Conservation (phyloP, 2,113 vertebrate species). For the Mixornis gularis region DNA sequence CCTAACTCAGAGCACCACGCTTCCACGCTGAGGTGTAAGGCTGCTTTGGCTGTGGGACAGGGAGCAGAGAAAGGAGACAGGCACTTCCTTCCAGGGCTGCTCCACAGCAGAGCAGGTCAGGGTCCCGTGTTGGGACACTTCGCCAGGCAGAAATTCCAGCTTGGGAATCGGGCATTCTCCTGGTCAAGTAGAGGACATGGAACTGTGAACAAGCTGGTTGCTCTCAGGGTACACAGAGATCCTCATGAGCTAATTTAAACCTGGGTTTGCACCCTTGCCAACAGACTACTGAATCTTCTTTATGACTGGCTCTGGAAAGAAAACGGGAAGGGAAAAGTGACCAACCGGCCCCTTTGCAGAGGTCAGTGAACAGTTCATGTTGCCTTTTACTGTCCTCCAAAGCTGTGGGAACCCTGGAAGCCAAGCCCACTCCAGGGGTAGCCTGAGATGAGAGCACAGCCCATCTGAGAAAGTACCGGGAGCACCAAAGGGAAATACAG, state of each 20-base stretch:
- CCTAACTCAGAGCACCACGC: background rate
- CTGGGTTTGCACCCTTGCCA: background rate
- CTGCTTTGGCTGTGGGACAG: background rate
- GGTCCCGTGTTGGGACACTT: background rate
- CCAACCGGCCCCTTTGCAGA: background rate
- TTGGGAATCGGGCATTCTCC: background rate
- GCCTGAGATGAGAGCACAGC: background rate
- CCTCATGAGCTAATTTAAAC: background rate
- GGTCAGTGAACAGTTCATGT: background rate
- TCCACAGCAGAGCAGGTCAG: background rate
- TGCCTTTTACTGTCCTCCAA: background rate
- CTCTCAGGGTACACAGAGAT: background rate
- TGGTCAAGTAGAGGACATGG: background rate
- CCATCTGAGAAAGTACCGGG: background rate
- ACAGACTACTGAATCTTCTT: background rate
- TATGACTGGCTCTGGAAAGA: background rate
- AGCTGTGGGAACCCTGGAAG: background rate
- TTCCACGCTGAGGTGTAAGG: background rate
- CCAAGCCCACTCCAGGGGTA: background rate
- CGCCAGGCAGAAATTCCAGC: background rate
- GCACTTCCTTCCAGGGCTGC: fast-evolving
- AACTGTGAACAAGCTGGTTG: background rate
- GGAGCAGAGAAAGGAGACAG: background rate
- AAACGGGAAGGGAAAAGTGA: background rate
- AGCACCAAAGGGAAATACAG: background rate